A percentile compares a stretch with the other conserved stretches of the same genome.
Evolutionary conservation across 2,888 invertebrate species (phyloP).

Genomic region (Choreutis nemorana): DNA sequence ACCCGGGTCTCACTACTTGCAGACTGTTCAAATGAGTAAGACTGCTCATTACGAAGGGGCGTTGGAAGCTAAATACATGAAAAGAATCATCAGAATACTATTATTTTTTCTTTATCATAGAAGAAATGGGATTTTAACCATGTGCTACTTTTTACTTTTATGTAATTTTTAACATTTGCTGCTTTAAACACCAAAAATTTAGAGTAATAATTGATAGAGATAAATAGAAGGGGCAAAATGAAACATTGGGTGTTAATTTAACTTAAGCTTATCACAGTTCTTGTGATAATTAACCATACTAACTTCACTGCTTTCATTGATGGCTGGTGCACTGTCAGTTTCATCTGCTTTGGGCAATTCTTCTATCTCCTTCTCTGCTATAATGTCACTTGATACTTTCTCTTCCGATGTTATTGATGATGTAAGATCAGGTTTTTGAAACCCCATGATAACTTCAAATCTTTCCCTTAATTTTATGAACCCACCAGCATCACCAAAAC

Average conservation of each 20-base stretch:
- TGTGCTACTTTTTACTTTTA: not conserved
- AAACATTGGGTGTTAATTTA: too few species aligned
- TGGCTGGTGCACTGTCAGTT: slow-evolving; percentile 24
- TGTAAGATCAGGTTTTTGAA: slow-evolving; percentile 57
- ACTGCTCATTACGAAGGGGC: slow-evolving; percentile 38
- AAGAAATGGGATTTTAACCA: not conserved
- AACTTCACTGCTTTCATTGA: slow-evolving; percentile 42
- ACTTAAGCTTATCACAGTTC: too few species aligned
- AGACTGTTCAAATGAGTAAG: slow-evolving; percentile 47
- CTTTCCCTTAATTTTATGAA: slow-evolving; percentile 86
- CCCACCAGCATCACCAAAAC: slow-evolving; percentile 89
- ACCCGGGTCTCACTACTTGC: slow-evolving; percentile 47
- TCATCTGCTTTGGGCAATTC: slow-evolving; percentile 30
- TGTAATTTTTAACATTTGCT: not conserved
- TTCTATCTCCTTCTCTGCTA: slow-evolving; percentile 42
- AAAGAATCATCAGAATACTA: slow-evolving; percentile 3
- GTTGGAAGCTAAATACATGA: slow-evolving; percentile 20
- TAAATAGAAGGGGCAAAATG: too few species aligned
- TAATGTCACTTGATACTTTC: slow-evolving; percentile 46
- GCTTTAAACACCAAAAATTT: not conserved
- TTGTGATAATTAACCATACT: slow-evolving; percentile 5
- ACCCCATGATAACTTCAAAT: slow-evolving; percentile 77
- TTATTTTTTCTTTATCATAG: not conserved
- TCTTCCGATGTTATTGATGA: slow-evolving; percentile 45
- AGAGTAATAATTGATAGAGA: too few species aligned